phyloP scores from a whole-genome alignment of 2,797 vertebrate genomes.

The Zalophus californianus region DNA sequence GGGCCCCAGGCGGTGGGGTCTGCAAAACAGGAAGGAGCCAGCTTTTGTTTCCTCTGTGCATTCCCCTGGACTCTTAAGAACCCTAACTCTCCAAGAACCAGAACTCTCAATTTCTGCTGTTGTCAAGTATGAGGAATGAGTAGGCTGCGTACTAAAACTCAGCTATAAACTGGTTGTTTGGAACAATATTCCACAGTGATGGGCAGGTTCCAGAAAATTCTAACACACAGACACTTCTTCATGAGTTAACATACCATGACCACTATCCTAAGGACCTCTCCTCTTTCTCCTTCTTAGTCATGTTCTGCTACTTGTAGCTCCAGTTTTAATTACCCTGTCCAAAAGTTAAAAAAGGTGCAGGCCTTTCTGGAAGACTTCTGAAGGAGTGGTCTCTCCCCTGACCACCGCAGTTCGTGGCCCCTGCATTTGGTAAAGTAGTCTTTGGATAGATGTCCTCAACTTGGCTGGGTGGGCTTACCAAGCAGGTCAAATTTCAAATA shows the following conservation, averaged over 20 bases:
- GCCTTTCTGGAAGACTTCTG: neutral
- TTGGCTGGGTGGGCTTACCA: neutral
- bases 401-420: neutral
- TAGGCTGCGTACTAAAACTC: neutral
- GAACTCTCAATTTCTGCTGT: neutral
- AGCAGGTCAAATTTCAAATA: neutral
- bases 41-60: neutral
- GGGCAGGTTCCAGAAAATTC: neutral
- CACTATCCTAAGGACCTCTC: neutral
- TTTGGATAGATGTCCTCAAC: neutral
- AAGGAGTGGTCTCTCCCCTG: neutral
- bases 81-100: neutral
- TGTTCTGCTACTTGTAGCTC: neutral
- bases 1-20: neutral
- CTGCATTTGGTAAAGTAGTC: neutral
- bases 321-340: neutral
- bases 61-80: neutral
- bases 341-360: neutral
- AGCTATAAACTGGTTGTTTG: neutral
- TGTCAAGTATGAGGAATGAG: neutral
- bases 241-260: accelerated
- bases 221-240: neutral
- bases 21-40: neutral
- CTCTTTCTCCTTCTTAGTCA: neutral
- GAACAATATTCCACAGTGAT: neutral